Evolutionary conservation across 2,888 invertebrate genomes (phyloP).

Genomic region (Desoria tigrina): DNA sequence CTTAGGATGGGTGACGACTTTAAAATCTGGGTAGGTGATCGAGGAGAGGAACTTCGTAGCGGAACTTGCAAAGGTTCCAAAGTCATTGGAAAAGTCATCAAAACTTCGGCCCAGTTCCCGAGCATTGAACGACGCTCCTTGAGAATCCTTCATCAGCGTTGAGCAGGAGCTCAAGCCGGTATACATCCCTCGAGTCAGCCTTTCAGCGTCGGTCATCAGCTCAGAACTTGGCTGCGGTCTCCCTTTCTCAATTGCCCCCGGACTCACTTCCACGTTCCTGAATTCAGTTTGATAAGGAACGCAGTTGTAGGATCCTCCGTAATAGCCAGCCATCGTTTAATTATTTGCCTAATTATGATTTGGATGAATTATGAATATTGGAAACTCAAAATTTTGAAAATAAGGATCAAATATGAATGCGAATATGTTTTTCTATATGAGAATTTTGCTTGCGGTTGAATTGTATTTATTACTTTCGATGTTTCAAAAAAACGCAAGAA

Average conservation of each 20-base stretch:
- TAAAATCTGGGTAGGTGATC: constrained; percentile 31
- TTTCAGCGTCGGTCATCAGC: constrained; percentile 14
- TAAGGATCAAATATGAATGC: too few species aligned
- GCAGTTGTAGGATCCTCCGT: constrained; percentile 29
- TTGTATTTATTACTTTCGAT: background rate
- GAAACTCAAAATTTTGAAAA: background rate
- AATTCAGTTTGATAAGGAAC: constrained; percentile 23
- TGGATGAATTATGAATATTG: background rate
- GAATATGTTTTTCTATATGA: too few species aligned
- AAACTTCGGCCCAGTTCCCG: constrained; percentile 24
- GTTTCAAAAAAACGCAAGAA: background rate
- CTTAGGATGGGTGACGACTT: constrained; percentile 24
- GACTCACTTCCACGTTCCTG: constrained; percentile 7
- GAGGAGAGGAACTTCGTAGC: constrained; percentile 31
- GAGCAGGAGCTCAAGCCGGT: constrained; percentile 14
- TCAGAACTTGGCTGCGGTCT: background rate
- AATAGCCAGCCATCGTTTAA: background rate
- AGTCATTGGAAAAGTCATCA: constrained; percentile 20
- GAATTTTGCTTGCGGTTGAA: too few species aligned
- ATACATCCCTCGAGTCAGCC: constrained; percentile 17
- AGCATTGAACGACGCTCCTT: constrained; percentile 24
- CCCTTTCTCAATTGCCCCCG: background rate
- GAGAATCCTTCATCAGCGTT: constrained; percentile 20
- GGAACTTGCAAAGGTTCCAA: constrained; percentile 23
- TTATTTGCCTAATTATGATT: background rate